phyloP scores from a whole-genome alignment of 2,888 invertebrate genomes.

The Andrena chrysosceles region DNA sequence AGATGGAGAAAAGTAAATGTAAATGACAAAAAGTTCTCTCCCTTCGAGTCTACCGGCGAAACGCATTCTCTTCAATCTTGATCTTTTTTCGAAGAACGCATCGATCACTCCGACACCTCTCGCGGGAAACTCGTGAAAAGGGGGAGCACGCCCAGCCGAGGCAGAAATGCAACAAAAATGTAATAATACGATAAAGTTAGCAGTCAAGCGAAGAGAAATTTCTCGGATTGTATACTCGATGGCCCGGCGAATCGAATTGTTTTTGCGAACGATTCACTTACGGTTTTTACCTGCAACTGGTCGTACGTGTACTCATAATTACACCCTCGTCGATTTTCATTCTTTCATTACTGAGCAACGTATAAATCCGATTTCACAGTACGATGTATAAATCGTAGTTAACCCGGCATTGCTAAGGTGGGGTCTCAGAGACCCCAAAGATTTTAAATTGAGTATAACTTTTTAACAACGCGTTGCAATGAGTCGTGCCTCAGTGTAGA shows the following conservation, averaged over 20 bases:
- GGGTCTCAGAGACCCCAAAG: no score
- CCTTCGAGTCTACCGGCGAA: slow-evolving; percentile 43
- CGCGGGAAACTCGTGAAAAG: slow-evolving; percentile 52
- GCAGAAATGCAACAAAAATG: slow-evolving; percentile 61
- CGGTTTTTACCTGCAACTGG: not conserved
- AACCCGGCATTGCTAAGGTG: no score
- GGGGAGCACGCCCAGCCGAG: slow-evolving; percentile 36
- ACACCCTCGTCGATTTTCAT: not conserved
- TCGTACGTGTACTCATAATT: not conserved
- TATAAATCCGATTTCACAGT: no score
- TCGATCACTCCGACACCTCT: slow-evolving; percentile 71
- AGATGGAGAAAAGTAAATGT: slow-evolving; percentile 41
- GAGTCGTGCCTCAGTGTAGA: no score
- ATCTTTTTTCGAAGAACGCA: slow-evolving; percentile 71
- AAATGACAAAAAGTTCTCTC: slow-evolving; percentile 62
- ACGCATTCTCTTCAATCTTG: slow-evolving; percentile 72
- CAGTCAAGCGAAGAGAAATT: slow-evolving; percentile 44
- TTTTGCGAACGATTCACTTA: not conserved
- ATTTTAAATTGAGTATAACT: no score
- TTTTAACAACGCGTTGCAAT: no score
- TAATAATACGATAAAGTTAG: slow-evolving; percentile 60
- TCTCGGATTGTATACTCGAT: slow-evolving; percentile 6
- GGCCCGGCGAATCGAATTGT: slow-evolving; percentile 1
- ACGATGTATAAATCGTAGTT: no score
- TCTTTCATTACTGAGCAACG: not conserved